Conservation (phyloP, 2,888 invertebrate genomes). For the Silvanus unidentatus region DNA sequence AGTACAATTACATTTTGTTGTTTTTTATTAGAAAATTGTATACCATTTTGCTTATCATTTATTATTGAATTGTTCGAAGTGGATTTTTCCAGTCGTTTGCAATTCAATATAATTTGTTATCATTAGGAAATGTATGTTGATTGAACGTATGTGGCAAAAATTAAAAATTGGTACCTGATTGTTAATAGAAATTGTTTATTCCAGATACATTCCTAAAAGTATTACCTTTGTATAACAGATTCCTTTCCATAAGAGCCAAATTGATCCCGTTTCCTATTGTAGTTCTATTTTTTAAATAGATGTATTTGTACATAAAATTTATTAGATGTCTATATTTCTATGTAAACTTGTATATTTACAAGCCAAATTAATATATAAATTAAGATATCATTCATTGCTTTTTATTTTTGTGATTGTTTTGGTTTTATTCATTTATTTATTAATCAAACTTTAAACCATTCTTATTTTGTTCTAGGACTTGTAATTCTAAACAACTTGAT, state of each 20-base stretch:
- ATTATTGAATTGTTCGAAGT: background rate
- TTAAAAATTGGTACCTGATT: conserved; percentile 9
- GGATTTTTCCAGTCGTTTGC: too few species aligned
- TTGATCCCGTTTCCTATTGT: background rate
- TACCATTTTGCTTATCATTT: background rate
- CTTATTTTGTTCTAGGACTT: conserved; percentile 26
- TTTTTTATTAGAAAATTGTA: too few species aligned
- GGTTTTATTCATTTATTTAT: background rate
- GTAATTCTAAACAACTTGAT: conserved; percentile 16
- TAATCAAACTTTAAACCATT: background rate
- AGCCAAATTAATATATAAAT: too few species aligned
- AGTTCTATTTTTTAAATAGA: background rate
- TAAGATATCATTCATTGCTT: too few species aligned
- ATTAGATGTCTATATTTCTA: too few species aligned
- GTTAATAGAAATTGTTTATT: conserved; percentile 21
- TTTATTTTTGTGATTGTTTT: too few species aligned
- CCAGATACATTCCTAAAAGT: conserved; percentile 39
- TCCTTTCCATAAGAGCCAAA: conserved; percentile 8
- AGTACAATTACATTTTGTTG: too few species aligned
- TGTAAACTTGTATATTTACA: too few species aligned
- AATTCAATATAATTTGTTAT: too few species aligned
- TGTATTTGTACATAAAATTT: too few species aligned
- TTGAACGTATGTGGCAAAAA: background rate
- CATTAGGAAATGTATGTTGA: too few species aligned
- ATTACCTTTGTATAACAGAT: conserved; percentile 31